Evolutionary conservation across 2,888 invertebrate genomes (phyloP), one percentile per base, ranked within the genome.

Genomic region (Magallana nippona): DNA sequence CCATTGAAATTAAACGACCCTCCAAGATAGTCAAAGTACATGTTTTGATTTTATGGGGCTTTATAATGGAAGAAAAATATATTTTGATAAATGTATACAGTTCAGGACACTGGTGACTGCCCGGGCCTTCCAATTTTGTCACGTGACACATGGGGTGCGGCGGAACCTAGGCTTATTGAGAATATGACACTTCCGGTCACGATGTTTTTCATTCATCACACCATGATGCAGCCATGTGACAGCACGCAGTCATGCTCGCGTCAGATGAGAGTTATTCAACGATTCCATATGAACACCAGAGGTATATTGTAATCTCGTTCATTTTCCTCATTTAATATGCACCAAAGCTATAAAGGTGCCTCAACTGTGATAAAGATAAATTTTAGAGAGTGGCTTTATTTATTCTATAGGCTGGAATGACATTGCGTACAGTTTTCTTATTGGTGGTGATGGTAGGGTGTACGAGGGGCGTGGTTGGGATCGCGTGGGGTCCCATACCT

Each of bases 401-500:
- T 27, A 27, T 27, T 27, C 27, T 27, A 27, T 27, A 27, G 27
- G 27, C 27, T 27, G 44, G 13, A 44, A 32, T 27, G 32, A 32
- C 78, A 32, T 78, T 10, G 78, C 44, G 11, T 78, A 78, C 82
- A 97, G 97, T 92, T 97, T 97, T 89, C 94, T 97, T 2, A 95
- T 97, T 1, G 97, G 97, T 0, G 97, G 97, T 2, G 97, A 97
- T 91, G 97, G 97, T 0, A 95, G 95, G 11, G 96, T 96, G 0
- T 97, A 97, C 92, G 95, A 95, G 87, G 97, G 96, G 0, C 95
- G 97, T 5, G 96, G 96, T 1, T 97, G 97, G 97, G 95, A 96
- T 87, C 94, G 94, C 85, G 94, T 95, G 79, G 97, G 97, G 0
- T 96, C 97, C 0, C 97, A 97, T 90, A 95, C 96, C 0, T 95